Base-by-base conservation (phyloP, 2,113 vertebrate genomes). In the Microtus oregoni region DNA sequence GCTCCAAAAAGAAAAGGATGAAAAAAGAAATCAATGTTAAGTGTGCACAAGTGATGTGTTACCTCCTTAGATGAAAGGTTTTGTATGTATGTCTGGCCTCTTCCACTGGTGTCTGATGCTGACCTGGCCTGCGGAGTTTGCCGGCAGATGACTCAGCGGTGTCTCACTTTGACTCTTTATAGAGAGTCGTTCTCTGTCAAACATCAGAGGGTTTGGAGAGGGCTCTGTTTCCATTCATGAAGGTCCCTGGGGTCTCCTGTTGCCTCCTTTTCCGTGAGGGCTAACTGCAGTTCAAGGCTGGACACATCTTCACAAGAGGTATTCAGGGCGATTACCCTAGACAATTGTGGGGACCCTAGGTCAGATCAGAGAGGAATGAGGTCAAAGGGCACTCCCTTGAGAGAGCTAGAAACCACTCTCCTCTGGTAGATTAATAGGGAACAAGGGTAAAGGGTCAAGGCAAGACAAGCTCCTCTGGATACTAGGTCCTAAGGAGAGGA, bases 371-470 rank as follows among this genome's bases (percentile, higher is more conserved):
- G 61, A 63, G 78, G 67, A 70, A n/a, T 78, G 55, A 35, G 35
- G 65, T 52, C 5, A 12, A 22, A 28, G 76, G 26, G 1, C 7
- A 10, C 0, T 2, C 24, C 20, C 38, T 26, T 32, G 83, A 50
- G 50, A 73, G 73, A 13, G n/a, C 28, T 58, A 7, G 68, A 73
- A 67, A 26, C 24, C 17, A 7, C 7, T 1, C 0, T 22, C 1
- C 14, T 47, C n/a, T 26, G 19, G 28, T 4, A 1, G 41, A 73
- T 65, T 91, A 68, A 1, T 1, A 68, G 32, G 44, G 28, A 7
- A 41, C 7, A 3, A 7, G 32, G n/a, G 15, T 32, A 10, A 6
- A 3, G 52, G 50, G n/a, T 30, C 38, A n/a, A 47, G 44, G 13
- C 9, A 12, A 17, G 47, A n/a, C 10, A 19, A 38, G 32, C 73